Conservation (phyloP, 30 jellyfish, hydroid and myxozoan genomes). For the Nemopilema nomurai region DNA sequence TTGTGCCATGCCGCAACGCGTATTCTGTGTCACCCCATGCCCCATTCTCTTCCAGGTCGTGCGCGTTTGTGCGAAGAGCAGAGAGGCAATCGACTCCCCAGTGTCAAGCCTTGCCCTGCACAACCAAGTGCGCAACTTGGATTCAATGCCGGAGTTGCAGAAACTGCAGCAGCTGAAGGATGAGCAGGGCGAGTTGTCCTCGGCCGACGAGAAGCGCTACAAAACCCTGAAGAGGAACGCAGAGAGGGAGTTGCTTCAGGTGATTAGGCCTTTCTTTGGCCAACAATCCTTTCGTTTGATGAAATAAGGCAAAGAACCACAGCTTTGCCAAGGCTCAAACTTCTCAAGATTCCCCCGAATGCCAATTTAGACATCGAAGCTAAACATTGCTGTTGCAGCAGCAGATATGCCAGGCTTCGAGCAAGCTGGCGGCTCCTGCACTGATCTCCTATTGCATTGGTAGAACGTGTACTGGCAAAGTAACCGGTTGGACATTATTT, state of each 20-base stretch:
- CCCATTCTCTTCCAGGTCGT: conserved; percentile 75
- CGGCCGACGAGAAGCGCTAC: conserved; percentile 95
- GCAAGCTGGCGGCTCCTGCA: too few relatives aligned
- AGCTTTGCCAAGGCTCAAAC: too few relatives aligned
- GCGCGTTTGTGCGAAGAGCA: conserved; percentile 98
- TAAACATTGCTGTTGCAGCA: too few relatives aligned
- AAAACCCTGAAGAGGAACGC: conserved; percentile 91
- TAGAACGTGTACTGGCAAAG: too few relatives aligned
- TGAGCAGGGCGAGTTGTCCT: conserved; percentile 98
- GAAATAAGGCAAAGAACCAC: background rate
- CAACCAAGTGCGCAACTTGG: conserved; percentile 94
- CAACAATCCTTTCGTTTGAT: background rate
- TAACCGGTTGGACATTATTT: too few relatives aligned
- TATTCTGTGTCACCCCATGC: background rate
- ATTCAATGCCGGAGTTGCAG: conserved; percentile 96
- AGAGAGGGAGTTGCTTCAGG: conserved; percentile 94
- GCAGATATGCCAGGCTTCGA: too few relatives aligned
- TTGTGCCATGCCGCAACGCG: background rate
- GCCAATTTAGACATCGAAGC: too few relatives aligned
- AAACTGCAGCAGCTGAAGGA: conserved; percentile 95
- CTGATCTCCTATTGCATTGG: too few relatives aligned
- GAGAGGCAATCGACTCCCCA: conserved; percentile 99
- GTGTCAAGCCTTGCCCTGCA: conserved; percentile 94
- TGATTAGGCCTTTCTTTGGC: conserved; percentile 4
- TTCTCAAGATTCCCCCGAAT: too few relatives aligned